phyloP scores from a whole-genome alignment of 2,113 vertebrate genomes.

The Phalacrocorax pelagicus region DNA sequence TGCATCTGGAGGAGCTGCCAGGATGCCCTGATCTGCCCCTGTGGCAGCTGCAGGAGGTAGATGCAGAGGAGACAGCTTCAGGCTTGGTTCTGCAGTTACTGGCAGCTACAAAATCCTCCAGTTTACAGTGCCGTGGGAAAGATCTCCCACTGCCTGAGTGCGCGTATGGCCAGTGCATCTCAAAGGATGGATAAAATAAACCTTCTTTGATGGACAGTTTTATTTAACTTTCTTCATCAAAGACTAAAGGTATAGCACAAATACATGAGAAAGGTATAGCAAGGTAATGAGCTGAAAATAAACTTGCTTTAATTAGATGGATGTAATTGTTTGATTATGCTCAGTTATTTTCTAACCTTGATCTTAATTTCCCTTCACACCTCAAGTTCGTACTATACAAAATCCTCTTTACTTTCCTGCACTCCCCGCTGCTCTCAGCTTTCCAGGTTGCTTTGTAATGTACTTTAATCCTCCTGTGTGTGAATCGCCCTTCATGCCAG shows the following conservation, averaged over 20 bases:
- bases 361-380: neutral
- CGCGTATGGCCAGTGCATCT: neutral
- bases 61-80: neutral
- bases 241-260: neutral
- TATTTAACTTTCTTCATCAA: neutral
- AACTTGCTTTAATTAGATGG: conserved; percentile 15
- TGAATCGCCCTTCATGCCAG: neutral
- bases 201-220: neutral
- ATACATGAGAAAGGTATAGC: neutral
- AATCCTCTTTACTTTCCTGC: neutral
- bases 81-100: neutral
- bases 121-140: neutral
- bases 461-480: neutral
- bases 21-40: neutral
- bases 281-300: conserved; percentile 13
- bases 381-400: neutral
- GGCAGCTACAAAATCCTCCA: neutral
- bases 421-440: neutral
- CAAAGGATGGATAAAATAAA: neutral
- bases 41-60: neutral
- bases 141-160: neutral
- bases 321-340: neutral
- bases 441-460: conserved; percentile 5
- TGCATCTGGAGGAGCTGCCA: neutral
- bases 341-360: neutral